phyloP scores from a whole-genome alignment of 2,888 invertebrate species.

The Leptinotarsa rubiginosa region DNA sequence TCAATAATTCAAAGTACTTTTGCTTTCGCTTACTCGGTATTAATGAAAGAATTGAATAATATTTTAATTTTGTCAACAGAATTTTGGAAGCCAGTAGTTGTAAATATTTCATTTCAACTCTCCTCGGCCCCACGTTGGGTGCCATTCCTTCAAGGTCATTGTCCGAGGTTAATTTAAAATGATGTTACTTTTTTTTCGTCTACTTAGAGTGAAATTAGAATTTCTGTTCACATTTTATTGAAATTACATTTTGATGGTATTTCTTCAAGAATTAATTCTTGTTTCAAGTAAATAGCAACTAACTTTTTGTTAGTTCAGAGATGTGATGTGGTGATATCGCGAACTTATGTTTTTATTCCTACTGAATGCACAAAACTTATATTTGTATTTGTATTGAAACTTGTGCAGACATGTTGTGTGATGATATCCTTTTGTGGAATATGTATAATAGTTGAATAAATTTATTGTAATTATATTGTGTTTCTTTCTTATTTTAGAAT shows the following conservation, averaged over 20 bases:
- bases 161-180: neutral
- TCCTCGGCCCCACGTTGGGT: neutral
- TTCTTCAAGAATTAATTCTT: neutral
- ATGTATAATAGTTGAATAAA: conserved; percentile 52
- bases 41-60: neutral
- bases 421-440: conserved; percentile 42
- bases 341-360: conserved; percentile 22
- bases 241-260: too few relatives aligned
- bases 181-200: too few relatives aligned
- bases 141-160: neutral
- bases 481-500: conserved; percentile 2
- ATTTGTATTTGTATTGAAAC: conserved; percentile 33
- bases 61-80: neutral
- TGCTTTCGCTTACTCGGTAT: neutral
- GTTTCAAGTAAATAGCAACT: neutral
- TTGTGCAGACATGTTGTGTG: conserved; percentile 40
- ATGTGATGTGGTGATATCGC: neutral
- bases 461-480: conserved; percentile 44
- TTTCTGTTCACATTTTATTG: too few relatives aligned
- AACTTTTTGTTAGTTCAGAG: neutral
- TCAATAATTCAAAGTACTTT: neutral
- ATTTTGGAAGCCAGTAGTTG: too few relatives aligned
- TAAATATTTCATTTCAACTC: neutral
- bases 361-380: conserved; percentile 42
- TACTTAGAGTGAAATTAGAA: too few relatives aligned